Evolutionary conservation across 2,113 vertebrate genomes (phyloP).

Genomic region (Heliornis fulica): DNA sequence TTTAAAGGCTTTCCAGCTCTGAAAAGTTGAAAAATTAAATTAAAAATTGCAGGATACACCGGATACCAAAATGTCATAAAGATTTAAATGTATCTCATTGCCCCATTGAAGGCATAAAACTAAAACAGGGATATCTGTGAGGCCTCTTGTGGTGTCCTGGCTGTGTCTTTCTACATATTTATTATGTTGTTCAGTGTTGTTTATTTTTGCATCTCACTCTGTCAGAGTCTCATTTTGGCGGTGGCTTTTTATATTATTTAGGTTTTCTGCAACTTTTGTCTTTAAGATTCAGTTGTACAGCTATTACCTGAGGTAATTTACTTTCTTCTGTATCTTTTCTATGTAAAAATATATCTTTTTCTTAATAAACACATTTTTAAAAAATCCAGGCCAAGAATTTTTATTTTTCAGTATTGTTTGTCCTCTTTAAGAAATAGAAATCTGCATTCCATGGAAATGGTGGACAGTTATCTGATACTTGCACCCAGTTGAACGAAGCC

Average conservation of each 20-base stretch:
- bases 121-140: neutral
- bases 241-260: constrained; percentile 30
- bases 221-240: neutral
- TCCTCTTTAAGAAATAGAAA: neutral
- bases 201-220: neutral
- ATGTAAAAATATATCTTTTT: constrained; percentile 54
- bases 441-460: neutral
- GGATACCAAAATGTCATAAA: neutral
- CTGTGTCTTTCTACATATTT: neutral
- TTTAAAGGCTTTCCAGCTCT: neutral
- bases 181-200: neutral
- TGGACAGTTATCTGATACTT: neutral
- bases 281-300: constrained; percentile 28
- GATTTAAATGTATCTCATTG: neutral
- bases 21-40: neutral
- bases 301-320: neutral
- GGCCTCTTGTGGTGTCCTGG: neutral
- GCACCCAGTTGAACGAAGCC: neutral
- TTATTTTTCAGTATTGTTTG: neutral
- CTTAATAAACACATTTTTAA: constrained; percentile 51
- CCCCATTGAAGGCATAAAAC: neutral
- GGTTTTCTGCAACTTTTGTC: constrained; percentile 9
- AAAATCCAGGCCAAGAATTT: neutral
- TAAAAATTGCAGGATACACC: neutral
- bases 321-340: constrained; percentile 58